phyloP scores from a whole-genome alignment of 2,888 invertebrate species.

The Rhaphigaster nebulosa region DNA sequence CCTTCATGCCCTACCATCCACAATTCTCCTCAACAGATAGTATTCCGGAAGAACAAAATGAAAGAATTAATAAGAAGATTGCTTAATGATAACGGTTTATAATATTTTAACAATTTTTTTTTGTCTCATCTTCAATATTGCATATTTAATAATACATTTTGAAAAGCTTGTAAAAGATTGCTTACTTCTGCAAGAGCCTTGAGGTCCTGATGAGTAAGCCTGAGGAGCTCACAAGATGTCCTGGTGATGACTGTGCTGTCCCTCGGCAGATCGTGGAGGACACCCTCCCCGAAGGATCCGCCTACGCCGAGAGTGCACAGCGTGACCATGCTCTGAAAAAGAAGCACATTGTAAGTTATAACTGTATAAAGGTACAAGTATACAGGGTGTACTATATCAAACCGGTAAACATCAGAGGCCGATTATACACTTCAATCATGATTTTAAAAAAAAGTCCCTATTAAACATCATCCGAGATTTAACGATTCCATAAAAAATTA shows the following conservation, averaged over 20 bases:
- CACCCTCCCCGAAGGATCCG: conserved; percentile 83
- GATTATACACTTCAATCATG: no score
- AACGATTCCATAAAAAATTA: no score
- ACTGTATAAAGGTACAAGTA: background rate
- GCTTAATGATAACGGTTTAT: no score
- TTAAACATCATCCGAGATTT: no score
- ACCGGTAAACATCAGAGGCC: no score
- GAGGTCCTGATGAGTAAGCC: conserved; percentile 83
- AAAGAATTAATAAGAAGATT: background rate
- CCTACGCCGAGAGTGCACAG: conserved; percentile 76
- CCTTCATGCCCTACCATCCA: background rate
- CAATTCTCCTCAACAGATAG: background rate
- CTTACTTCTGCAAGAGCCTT: conserved; percentile 83
- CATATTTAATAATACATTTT: background rate
- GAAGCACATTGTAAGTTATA: background rate
- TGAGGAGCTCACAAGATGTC: conserved; percentile 80
- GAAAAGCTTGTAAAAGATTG: conserved; percentile 53
- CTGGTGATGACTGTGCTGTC: conserved; percentile 81
- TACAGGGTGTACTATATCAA: no score
- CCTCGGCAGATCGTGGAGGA: conserved; percentile 79
- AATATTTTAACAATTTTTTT: background rate
- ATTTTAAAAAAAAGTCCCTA: no score
- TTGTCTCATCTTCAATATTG: background rate
- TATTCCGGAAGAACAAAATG: background rate
- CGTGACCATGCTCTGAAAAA: conserved; percentile 62